A percentile compares a stretch with the other conserved stretches of the same genome.
phyloP scores from a whole-genome alignment of 30 jellyfish, hydroid and myxozoan species.

The Aurelia sp. region DNA sequence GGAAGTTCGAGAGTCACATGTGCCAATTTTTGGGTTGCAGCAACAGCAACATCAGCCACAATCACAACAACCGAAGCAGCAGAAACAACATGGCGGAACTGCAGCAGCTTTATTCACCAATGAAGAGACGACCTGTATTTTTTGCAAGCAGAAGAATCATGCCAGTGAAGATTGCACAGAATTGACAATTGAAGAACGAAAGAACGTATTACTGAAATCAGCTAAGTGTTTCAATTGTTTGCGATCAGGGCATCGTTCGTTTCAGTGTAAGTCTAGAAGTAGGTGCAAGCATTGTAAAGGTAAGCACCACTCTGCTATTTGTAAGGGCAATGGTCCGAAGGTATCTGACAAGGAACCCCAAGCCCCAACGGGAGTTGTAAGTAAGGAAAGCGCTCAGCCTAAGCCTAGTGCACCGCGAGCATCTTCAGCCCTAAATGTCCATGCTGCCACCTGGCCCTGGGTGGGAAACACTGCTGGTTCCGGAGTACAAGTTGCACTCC shows the following conservation, averaged over 20 bases:
- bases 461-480: no score
- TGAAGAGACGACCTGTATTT: background rate
- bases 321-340: no score
- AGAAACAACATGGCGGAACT: background rate
- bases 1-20: no score
- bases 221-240: conserved; percentile 36
- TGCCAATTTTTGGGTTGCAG: no score
- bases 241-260: conserved; percentile 11
- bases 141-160: conserved; percentile 3
- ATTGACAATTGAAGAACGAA: background rate
- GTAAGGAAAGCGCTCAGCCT: no score
- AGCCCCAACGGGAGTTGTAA: no score
- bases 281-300: conserved; percentile 29
- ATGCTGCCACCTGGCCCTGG: no score
- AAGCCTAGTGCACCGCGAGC: background rate
- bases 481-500: no score
- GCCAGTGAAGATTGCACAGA: conserved; percentile 6
- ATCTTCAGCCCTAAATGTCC: no score
- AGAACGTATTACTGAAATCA: conserved; percentile 3
- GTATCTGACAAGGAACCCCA: no score
- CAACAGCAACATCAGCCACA: no score
- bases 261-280: conserved; percentile 16
- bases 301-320: conserved; percentile 22
- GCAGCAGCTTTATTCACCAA: conserved; percentile 2
- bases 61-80: no score